phyloP scores from a whole-genome alignment of 2,888 invertebrate species.

The Heteropelma amictum region DNA sequence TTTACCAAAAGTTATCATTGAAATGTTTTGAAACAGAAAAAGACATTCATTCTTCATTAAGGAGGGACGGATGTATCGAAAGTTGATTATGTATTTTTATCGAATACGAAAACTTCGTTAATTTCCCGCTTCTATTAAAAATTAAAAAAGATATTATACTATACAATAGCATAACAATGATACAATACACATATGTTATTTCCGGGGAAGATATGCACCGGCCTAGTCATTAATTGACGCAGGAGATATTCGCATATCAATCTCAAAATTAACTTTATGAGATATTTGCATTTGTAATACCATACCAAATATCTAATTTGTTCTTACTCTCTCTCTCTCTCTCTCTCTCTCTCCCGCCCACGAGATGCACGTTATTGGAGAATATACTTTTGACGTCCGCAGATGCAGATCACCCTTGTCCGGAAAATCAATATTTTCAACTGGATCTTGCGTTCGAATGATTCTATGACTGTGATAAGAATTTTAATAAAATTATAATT shows the following conservation, averaged over 20 bases:
- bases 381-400: slow-evolving; percentile 44
- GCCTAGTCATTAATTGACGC: too few relatives aligned
- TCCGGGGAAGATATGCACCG: slow-evolving; percentile 2
- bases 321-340: too few relatives aligned
- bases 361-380: slow-evolving; percentile 22
- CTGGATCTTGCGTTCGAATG: slow-evolving; percentile 21
- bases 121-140: too few relatives aligned
- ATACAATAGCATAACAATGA: not conserved
- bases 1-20: slow-evolving; percentile 34
- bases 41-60: slow-evolving; percentile 21
- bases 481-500: slow-evolving; percentile 1
- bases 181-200: not conserved
- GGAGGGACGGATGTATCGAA: too few relatives aligned
- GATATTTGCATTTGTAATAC: too few relatives aligned
- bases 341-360: too few relatives aligned
- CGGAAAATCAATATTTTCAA: slow-evolving; percentile 34
- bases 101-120: slow-evolving; percentile 29
- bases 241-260: too few relatives aligned
- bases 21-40: slow-evolving; percentile 34
- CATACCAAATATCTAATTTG: too few relatives aligned
- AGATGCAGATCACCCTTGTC: slow-evolving; percentile 10
- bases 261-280: too few relatives aligned
- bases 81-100: too few relatives aligned
- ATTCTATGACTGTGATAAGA: slow-evolving; percentile 24
- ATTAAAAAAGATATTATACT: slow-evolving; percentile 23